Percentiles rank a stretch among this genome's conserved stretches.
Conservation (phyloP, 2,113 vertebrate genomes). For the Callospermophilus lateralis region DNA sequence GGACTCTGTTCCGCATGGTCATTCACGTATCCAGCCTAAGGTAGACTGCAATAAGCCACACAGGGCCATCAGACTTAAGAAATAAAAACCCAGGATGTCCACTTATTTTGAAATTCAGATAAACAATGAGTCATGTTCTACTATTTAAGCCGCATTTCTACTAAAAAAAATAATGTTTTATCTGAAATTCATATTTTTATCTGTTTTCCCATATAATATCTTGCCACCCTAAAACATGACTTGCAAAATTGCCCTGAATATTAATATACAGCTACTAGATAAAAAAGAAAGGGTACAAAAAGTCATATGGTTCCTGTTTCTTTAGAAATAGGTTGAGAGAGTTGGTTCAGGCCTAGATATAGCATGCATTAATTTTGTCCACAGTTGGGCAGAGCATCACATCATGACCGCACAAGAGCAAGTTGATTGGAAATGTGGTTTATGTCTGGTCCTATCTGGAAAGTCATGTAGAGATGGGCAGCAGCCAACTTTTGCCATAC, state of each 20-base stretch:
- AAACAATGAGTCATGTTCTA: not conserved
- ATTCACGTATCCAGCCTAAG: not conserved
- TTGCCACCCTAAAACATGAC: not conserved
- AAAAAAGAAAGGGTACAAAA: not conserved
- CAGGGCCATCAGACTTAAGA: not conserved
- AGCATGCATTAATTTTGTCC: not conserved
- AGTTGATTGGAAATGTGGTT: not conserved
- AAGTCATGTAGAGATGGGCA: not conserved
- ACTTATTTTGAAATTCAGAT: not conserved
- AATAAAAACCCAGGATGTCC: not conserved
- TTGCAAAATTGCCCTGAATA: not conserved
- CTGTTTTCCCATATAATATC: not conserved
- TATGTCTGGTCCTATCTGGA: not conserved
- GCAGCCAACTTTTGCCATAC: not conserved
- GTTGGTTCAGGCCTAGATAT: not conserved
- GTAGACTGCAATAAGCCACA: not conserved
- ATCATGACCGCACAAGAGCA: not conserved
- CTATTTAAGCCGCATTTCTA: not conserved
- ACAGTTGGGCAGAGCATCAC: not conserved
- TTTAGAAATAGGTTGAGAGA: fast-evolving
- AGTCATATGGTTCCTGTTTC: not conserved
- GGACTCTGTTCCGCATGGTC: no score
- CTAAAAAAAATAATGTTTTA: not conserved
- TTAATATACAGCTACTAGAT: not conserved
- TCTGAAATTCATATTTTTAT: not conserved